These are phyloP conservation scores for Dendrolimus kikuchii DNA, from an alignment of 1,140 invertebrate genomes.

Conservation along the genomic window DNA sequence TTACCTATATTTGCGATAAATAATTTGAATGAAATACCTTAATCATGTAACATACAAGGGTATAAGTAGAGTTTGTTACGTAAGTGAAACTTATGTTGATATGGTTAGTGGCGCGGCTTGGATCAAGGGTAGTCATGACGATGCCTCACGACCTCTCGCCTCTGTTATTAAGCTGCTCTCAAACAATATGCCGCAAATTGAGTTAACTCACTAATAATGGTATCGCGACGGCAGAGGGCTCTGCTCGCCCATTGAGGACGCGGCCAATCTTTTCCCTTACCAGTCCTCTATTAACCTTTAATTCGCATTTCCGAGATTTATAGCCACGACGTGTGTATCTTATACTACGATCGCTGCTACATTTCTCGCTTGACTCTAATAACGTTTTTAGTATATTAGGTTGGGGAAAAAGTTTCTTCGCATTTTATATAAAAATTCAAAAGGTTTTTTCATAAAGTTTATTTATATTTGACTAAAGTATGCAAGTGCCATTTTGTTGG, in stretches of 20 bases:
- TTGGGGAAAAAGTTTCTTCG: no score
- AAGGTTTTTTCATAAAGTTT: no score
- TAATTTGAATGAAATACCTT: no score
- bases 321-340: conserved; percentile 46
- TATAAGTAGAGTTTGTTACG: no score
- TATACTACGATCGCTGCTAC: neutral
- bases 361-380: conserved; percentile 1
- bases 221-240: conserved; percentile 52
- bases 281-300: conserved; percentile 52
- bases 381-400: conserved; percentile 2
- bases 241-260: conserved; percentile 41
- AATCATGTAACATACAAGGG: no score
- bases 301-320: conserved; percentile 64
- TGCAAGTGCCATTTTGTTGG: no score
- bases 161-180: conserved; percentile 66
- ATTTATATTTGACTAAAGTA: no score
- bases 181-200: conserved; percentile 71
- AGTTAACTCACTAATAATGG: conserved; percentile 70
- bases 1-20: no score
- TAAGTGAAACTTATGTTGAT: conserved; percentile 7
- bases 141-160: conserved; percentile 49
- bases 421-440: no score
- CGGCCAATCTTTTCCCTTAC: conserved; percentile 47
- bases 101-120: conserved; percentile 18
- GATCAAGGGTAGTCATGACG: conserved; percentile 58